A percentile compares a stretch with the other conserved stretches of the same genome.
Evolutionary conservation across 2,113 vertebrate species (phyloP).

Genomic region (Saguinus imperator): DNA sequence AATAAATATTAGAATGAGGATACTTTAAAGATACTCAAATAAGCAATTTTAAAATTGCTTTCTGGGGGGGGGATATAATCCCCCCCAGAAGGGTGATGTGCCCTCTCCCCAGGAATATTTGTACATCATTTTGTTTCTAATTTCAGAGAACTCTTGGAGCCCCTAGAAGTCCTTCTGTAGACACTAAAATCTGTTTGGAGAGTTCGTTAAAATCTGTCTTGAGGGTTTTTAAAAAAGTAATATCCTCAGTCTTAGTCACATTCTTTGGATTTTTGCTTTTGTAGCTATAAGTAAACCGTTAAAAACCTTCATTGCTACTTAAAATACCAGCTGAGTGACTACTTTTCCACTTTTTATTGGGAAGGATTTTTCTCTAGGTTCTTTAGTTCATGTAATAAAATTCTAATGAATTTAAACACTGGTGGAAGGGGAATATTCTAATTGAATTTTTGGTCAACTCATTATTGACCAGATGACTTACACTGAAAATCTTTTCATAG

Average conservation of each 20-base stretch:
- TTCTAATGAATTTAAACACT: conserved; percentile 14
- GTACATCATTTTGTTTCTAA: conserved; percentile 8
- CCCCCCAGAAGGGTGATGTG: not conserved
- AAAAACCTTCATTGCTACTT: conserved; percentile 53
- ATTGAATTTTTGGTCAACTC: conserved; percentile 50
- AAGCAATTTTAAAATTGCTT: conserved; percentile 20
- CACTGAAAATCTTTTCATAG: conserved; percentile 45
- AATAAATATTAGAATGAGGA: conserved; percentile 8
- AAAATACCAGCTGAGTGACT: conserved; percentile 46
- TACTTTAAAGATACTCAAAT: not conserved
- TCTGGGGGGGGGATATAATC: not conserved
- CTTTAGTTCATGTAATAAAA: conserved; percentile 43
- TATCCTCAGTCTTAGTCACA: conserved; percentile 25
- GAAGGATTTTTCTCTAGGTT: conserved; percentile 53
- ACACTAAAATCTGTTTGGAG: conserved; percentile 14
- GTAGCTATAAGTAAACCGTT: conserved; percentile 13
- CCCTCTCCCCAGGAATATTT: not conserved
- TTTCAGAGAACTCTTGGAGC: conserved; percentile 15
- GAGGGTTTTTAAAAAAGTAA: conserved; percentile 36
- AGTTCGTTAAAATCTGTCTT: conserved; percentile 49
- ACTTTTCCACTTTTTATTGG: conserved; percentile 38
- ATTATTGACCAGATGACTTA: conserved; percentile 9
- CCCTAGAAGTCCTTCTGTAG: not conserved
- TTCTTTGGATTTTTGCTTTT: conserved; percentile 19
- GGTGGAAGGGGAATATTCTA: not conserved